These are phyloP conservation scores for Corydoras sp. DNA, from an alignment of 2,113 vertebrate species.

Conservation along the genomic window DNA sequence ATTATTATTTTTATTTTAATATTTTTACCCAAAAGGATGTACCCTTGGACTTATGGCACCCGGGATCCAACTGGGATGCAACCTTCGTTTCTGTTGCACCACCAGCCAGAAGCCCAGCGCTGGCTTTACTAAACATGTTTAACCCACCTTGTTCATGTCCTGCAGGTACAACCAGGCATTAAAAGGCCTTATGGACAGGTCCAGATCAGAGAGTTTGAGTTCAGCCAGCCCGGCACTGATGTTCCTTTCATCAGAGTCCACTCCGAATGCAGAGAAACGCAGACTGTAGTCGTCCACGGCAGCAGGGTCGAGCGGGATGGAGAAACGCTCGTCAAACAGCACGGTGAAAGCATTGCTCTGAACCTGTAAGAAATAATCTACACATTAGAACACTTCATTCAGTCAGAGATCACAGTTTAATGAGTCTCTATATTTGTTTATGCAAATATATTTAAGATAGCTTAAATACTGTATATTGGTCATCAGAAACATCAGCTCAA, in stretches of 20 bases:
- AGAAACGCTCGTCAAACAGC: slow-evolving; percentile 87
- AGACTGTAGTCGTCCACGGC: slow-evolving; percentile 83
- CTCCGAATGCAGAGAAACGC: slow-evolving; percentile 81
- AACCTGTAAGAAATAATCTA: slow-evolving; percentile 63
- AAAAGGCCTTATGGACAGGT: slow-evolving; percentile 81
- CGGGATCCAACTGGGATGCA: too few species aligned
- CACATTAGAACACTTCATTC: not conserved
- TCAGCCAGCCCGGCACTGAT: slow-evolving; percentile 84
- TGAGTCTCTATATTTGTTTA: not conserved
- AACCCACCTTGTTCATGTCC: slow-evolving; percentile 82
- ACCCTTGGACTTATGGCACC: too few species aligned
- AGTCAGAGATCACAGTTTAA: not conserved
- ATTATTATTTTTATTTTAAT: too few species aligned
- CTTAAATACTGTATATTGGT: too few species aligned
- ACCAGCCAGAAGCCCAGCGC: too few species aligned
- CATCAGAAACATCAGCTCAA: too few species aligned
- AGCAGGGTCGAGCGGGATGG: slow-evolving; percentile 71
- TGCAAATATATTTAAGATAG: too few species aligned
- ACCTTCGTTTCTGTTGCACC: too few species aligned
- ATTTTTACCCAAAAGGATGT: too few species aligned
- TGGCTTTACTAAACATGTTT: too few species aligned
- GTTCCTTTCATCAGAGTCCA: slow-evolving; percentile 80
- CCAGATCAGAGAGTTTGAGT: slow-evolving; percentile 86
- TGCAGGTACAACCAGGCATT: slow-evolving; percentile 94
- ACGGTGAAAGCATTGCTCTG: slow-evolving; percentile 82